Evolutionary conservation across 2,888 invertebrate genomes (phyloP).

Genomic region (Thysanoteuthis rhombus): DNA sequence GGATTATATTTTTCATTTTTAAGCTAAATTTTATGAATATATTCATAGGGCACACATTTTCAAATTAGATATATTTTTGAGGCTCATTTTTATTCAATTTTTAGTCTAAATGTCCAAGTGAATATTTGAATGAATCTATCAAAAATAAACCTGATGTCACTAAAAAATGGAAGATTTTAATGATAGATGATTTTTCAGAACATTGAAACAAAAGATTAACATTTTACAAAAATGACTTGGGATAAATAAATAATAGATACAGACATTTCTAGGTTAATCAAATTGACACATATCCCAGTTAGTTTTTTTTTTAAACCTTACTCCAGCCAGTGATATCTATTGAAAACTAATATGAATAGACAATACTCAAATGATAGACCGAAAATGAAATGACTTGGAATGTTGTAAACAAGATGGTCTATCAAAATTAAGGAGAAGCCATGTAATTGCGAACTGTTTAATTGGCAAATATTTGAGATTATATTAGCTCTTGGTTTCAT

Average conservation of each 20-base stretch:
- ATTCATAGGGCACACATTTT: neutral
- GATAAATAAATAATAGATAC: neutral
- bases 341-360: no score
- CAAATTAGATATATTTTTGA: neutral
- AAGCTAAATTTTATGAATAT: neutral
- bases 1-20: neutral
- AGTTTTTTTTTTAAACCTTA: neutral
- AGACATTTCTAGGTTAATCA: no score
- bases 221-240: neutral
- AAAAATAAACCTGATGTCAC: neutral
- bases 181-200: neutral
- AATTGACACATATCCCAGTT: neutral
- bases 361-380: no score
- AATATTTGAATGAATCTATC: neutral
- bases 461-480: no score
- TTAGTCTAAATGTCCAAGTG: neutral
- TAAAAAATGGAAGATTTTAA: no score
- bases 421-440: no score
- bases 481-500: no score
- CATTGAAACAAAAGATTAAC: neutral
- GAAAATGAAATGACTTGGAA: no score
- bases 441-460: no score
- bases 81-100: neutral
- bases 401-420: no score
- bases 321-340: no score